Evolutionary conservation across 2,797 vertebrate genomes (phyloP), one percentile per base, ranked within the genome.

Genomic region (Falco novaeseelandiae): DNA sequence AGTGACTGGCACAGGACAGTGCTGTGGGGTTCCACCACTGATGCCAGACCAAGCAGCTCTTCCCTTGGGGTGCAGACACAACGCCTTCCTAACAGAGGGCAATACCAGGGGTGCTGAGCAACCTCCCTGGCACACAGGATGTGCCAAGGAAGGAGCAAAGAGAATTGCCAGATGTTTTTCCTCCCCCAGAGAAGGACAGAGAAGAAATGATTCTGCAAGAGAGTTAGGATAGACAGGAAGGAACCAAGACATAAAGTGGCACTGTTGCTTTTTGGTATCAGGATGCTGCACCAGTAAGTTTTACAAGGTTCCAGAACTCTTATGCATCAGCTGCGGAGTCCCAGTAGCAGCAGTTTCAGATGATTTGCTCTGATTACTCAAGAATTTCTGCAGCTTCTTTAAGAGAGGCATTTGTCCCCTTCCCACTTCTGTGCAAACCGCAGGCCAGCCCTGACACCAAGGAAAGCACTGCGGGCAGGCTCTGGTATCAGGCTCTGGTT

Each of bases 1-100:
- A 73, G 78, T 0, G 0, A 20, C 69, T 34, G 57, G 42, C 8
- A 0, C 1, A 1, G 27, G 38, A 58, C 3, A 4, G 26, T 36
- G 67, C 70, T 2, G 0, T 8, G 19, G 42, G n/a, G 52, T 70
- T 63, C 57, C 85, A 66, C 17, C 15, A 5, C 3, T 0, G 0
- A 12, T 1, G 6, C 62, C 83, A 85, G 48, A 70, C 34, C 67
- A 25, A 87, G 71, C 65, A 65, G 69, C 34, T 57, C 25, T 83
- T 76, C 57, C 48, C 49, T n/a, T 34, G 32, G 52, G 16, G 16
- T 49, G 46, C 27, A 34, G 77, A 67, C 69, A 70, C 40, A 44
- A 6, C 2, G 9, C 36, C 59, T 89, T 89, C 81, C 71, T 67
- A 36, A 63, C 23, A 51, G n/a, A 44, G n/a, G 21, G 46, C 5